Percentiles rank a stretch among this genome's conserved stretches.
phyloP scores from a whole-genome alignment of 1,140 invertebrate species.

The Zaprionus kolodkinae region DNA sequence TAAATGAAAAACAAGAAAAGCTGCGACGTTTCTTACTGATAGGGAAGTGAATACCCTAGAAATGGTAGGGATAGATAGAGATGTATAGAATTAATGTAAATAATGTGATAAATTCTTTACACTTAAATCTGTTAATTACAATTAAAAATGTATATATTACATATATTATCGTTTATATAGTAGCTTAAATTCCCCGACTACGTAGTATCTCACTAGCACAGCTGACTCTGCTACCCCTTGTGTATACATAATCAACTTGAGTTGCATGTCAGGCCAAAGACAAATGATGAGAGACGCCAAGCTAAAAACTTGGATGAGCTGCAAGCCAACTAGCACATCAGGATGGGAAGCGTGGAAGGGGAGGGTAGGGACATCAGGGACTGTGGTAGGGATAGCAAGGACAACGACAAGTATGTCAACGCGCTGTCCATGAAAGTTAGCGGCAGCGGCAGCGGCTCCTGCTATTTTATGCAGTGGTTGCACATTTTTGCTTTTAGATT shows the following conservation, averaged over 20 bases:
- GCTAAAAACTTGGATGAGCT: constrained; percentile 44
- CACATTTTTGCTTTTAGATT: constrained; percentile 76
- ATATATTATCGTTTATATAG: too few relatives aligned
- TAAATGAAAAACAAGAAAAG: constrained; percentile 25
- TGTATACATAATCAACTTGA: constrained; percentile 63
- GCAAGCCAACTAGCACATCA: neutral
- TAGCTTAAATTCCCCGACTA: too few relatives aligned
- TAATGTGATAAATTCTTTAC: too few relatives aligned
- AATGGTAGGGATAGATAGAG: too few relatives aligned
- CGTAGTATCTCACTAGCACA: neutral
- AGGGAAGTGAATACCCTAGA: neutral
- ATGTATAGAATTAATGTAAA: too few relatives aligned
- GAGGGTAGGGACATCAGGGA: neutral
- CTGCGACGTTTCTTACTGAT: neutral
- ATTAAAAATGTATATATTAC: too few relatives aligned
- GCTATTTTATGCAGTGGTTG: constrained; percentile 41
- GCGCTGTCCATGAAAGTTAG: constrained; percentile 58
- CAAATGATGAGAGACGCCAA: constrained; percentile 59
- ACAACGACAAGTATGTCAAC: constrained; percentile 54
- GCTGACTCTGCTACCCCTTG: neutral
- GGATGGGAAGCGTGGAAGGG: too few relatives aligned
- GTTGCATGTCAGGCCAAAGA: constrained; percentile 66
- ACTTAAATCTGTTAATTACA: too few relatives aligned
- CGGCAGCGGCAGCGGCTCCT: constrained; percentile 20
- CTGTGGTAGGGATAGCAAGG: constrained; percentile 18